Base-by-base conservation (phyloP, 2,888 invertebrate genomes). In the Diaprepes abbreviatus region DNA sequence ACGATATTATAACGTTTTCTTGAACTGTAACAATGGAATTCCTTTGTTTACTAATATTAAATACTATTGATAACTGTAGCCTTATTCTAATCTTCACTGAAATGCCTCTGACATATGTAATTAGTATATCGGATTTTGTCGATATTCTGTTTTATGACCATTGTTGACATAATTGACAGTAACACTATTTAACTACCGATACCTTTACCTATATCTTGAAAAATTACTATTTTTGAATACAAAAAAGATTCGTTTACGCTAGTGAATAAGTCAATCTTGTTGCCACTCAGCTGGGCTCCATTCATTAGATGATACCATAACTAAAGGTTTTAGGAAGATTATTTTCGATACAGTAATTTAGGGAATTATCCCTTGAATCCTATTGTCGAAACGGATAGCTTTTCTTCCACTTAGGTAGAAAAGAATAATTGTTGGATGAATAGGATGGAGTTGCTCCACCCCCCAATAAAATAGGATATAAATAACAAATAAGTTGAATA, bases 401-500 rank as follows among this genome's bases (percentile, higher is more conserved):
- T 28, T 28, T 3, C 48, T 28, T 31, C 14, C 12, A 9, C 28
- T 50, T 50, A 50, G 48, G 48, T 50, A 50, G 28, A 28, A 14
- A 50, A 50, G 48, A 50, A 14, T 28, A 16, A 28, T 50, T 50
- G 48, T 50, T 50, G 24, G 28, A 6, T 50, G 48, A 50, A 50
- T 50, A 50, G 48, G 38, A 43, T 16, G 40, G 14, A 2, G 1
- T 2, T 2, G 28, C 12, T 19, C 40, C 58, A 31, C 58, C 58
- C 43, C 12, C 31, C 17, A 58, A 58, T 58, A 58, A 58, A 58
- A 12, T 57, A 28, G 57, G 40, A 57, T 57, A 38, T 38, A 57
- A 24, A 40, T 58, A 28, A 58, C 31, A 58, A 58, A 31, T n/a
- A 40, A 16, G 28, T 7, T 16, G 7, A 10, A 14, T 50, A 6